phyloP scores from a whole-genome alignment of 2,113 vertebrate species.

The Podiceps cristatus region DNA sequence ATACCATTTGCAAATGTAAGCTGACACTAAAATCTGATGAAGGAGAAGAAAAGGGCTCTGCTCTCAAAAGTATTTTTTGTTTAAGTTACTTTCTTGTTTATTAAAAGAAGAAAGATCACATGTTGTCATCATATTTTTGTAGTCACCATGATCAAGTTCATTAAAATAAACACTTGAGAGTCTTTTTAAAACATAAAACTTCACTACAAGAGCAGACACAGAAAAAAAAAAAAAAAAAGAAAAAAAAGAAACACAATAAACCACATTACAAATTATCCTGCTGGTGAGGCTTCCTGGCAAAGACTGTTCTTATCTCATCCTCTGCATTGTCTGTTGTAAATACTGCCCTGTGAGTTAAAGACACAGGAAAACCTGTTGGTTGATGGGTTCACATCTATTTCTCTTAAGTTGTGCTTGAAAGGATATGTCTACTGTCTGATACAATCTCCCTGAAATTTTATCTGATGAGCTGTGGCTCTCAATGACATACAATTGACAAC shows the following conservation, averaged over 20 bases:
- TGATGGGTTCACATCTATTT: not conserved
- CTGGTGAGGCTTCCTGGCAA: not conserved
- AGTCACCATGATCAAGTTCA: not conserved
- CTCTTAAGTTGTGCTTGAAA: not conserved
- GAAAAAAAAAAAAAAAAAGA: not conserved
- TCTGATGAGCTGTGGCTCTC: not conserved
- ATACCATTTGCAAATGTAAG: not conserved
- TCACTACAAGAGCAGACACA: not conserved
- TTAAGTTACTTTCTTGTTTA: not conserved
- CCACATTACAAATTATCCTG: slow-evolving; percentile 2
- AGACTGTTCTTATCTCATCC: not conserved
- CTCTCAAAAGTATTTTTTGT: not conserved
- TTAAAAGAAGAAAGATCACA: not conserved
- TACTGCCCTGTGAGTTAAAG: not conserved
- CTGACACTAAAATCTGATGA: not conserved
- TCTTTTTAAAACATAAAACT: not conserved
- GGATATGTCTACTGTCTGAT: not conserved
- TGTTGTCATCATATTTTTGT: not conserved
- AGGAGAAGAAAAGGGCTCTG: not conserved
- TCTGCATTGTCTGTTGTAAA: not conserved
- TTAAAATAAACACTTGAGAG: not conserved
- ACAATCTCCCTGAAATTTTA: not conserved
- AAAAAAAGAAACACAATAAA: not conserved
- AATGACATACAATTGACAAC: not conserved
- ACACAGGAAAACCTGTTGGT: not conserved